Evolutionary conservation across 2,888 invertebrate species (phyloP).

Genomic region (Leptodirus hochenwartii): DNA sequence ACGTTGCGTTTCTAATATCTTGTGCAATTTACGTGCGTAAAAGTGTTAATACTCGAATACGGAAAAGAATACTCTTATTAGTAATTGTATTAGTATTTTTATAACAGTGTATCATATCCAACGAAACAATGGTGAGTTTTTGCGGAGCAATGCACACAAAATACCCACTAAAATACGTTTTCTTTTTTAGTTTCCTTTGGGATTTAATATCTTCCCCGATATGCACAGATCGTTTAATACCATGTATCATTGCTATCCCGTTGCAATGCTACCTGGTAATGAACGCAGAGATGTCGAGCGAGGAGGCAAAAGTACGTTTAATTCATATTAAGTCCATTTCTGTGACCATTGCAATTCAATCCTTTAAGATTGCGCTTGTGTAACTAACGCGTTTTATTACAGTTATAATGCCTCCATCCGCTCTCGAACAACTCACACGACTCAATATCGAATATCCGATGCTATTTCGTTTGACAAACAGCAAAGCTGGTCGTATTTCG

Average conservation of each 20-base stretch:
- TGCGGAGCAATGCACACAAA: too few species aligned
- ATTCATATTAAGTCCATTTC: slow-evolving; percentile 2
- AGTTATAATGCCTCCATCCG: slow-evolving; percentile 98
- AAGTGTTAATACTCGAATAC: too few species aligned
- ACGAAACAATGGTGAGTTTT: too few species aligned
- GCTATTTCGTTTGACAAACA: slow-evolving; percentile 90
- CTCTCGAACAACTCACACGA: slow-evolving; percentile 78
- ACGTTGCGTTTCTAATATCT: too few species aligned
- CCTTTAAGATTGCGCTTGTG: not conserved
- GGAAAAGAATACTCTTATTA: too few species aligned
- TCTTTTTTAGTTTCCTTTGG: slow-evolving; percentile 52
- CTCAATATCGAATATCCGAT: slow-evolving; percentile 96
- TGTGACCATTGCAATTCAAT: slow-evolving; percentile 2
- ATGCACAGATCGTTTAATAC: slow-evolving; percentile 63
- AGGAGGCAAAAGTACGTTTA: slow-evolving; percentile 79
- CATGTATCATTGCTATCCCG: slow-evolving; percentile 81
- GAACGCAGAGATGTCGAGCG: slow-evolving; percentile 88
- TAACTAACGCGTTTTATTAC: slow-evolving; percentile 12
- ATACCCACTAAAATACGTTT: too few species aligned
- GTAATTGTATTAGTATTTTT: too few species aligned
- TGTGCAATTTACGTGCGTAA: too few species aligned
- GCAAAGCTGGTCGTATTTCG: slow-evolving; percentile 64
- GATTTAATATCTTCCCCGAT: slow-evolving; percentile 78
- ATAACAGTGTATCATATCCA: too few species aligned
- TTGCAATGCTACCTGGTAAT: slow-evolving; percentile 87